Base-by-base conservation (phyloP, 2,113 vertebrate species). In the Scatophagus argus region DNA sequence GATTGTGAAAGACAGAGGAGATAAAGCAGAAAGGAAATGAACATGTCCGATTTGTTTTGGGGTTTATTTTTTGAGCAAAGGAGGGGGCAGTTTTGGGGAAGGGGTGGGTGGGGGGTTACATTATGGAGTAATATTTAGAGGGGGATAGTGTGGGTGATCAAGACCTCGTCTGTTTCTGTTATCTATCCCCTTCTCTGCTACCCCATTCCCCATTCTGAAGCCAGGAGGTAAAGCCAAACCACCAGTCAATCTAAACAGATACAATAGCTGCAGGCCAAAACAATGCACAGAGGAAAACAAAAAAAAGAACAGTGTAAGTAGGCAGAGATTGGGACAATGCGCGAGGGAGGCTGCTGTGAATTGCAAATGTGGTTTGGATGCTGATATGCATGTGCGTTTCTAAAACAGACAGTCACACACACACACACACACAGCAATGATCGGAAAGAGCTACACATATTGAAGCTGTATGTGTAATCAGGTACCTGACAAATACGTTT, bases 221-320 rank as follows among this genome's bases (percentile, higher is more conserved):
- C 84, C 89, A 84, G 74, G 81, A 86, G 84, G 84, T 89, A 88
- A 89, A 91, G 90, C 90, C 88, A 90, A 91, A 90, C 86, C 87
- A 82, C 81, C 82, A 93, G 90, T 88, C 87, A 91, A 93, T 93
- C 91, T 88, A 83, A 92, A 91, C 86, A 86, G 88, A 93, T 88
- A 89, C 90, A 91, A 89, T 88, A 86, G 90, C 92, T 91, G 80
- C 87, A 88, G 92, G 93, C 90, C 90, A 90, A 86, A 91, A 90
- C 87, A 90, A 89, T 90, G 72, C 86, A 86, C 84, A 88, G 81
- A 87, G 89, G 87, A 73, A 87, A 84, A 74, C 70, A 75, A 41
- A 41, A 78, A 44, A 75, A 77, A 77, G 21, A 71, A 66, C 64
- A 74, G 83, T 32, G 65, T 69, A 87, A 85, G 87, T 81, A 81